phyloP scores from a whole-genome alignment of 2,113 vertebrate genomes.

The Hippolais icterina region DNA sequence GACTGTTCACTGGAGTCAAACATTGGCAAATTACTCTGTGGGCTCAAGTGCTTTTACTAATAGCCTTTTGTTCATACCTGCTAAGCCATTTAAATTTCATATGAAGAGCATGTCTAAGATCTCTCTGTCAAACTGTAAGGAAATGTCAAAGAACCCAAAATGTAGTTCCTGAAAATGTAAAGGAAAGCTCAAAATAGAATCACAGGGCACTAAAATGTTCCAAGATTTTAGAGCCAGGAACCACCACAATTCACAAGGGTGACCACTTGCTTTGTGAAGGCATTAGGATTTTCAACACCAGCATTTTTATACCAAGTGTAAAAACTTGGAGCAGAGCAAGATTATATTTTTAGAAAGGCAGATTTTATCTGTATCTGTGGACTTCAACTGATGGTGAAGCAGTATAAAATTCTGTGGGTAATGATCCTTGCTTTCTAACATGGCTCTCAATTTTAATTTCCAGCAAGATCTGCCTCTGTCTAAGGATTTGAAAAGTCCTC shows the following conservation, averaged over 20 bases:
- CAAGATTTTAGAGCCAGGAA: background rate
- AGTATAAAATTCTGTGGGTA: background rate
- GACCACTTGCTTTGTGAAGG: background rate
- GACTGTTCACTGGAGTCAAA: constrained; percentile 8
- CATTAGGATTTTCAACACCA: background rate
- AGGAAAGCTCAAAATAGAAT: background rate
- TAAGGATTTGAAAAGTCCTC: background rate
- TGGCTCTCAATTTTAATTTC: background rate
- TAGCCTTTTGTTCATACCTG: background rate
- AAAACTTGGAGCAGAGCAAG: background rate
- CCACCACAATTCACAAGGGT: background rate
- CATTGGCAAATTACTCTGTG: background rate
- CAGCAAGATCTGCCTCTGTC: background rate
- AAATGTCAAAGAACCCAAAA: constrained; percentile 25
- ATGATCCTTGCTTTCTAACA: background rate
- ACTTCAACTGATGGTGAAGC: background rate
- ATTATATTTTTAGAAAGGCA: background rate
- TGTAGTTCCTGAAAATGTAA: background rate
- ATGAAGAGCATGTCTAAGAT: background rate
- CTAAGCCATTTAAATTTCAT: constrained; percentile 38
- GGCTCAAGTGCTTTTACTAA: background rate
- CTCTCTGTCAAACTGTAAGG: background rate
- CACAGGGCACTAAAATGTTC: background rate
- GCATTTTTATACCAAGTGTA: background rate
- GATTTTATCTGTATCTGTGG: background rate